Evolutionary conservation across 2,888 invertebrate genomes (phyloP), one percentile per base, ranked within the genome.

Genomic region (Eristalis intricaria): DNA sequence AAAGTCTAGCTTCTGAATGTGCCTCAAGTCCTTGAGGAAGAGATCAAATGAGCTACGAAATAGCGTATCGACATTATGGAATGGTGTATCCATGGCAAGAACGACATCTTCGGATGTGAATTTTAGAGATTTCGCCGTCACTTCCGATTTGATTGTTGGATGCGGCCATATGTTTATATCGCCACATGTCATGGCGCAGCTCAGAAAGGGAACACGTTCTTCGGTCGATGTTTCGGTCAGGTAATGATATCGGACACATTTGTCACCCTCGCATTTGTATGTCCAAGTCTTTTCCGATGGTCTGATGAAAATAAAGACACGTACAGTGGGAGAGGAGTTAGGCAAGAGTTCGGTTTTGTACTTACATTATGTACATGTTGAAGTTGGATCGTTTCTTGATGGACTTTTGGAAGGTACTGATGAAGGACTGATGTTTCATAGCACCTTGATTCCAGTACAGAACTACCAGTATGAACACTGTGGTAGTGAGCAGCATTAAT

Each of bases 121-220:
- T 32, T 94, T 94, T 23, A 95, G 94, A 29, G 95, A 95, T 75
- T 94, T 95, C 22, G 94, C 94, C 88, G 96, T 96, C 29, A 97
- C 94, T 88, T 94, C 94, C 38, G 96, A 94, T 80, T 95, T 95
- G 0, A 96, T 96, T 2, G 96, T 96, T 70, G 97, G 97, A 92
- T 95, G 95, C 35, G 97, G 97, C 97, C 97, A 97, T 32, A 97
- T 94, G 89, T 96, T 95, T 4, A 93, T 91, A 73, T 92, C 92
- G 32, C 96, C 96, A 92, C 97, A 97, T 19, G 96, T 94, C 95
- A 97, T 96, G 90, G 96, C 95, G 93, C 97, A 97, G 8, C 96
- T 96, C 58, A 95, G 94, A 89, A 96, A 93, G 7, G 96, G 95
- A 90, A 95, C 84, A 94, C 94, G 92, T 82, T 91, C 90, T 89